These are phyloP conservation scores for Calliscelio sp. DNA, from an alignment of 2,888 invertebrate species.

Conservation along the genomic window DNA sequence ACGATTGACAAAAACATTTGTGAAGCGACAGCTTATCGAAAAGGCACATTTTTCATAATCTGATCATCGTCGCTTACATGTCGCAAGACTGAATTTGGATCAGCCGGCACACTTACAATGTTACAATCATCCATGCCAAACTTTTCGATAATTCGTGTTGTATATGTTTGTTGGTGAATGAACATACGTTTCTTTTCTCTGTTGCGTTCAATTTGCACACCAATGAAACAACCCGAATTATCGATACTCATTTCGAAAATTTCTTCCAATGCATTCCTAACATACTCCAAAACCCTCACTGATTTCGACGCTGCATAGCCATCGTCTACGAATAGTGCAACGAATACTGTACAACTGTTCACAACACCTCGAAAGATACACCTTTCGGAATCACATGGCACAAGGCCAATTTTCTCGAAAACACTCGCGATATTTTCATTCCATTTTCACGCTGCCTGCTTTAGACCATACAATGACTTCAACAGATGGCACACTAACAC, in stretches of 20 bases:
- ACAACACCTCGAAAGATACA: slow-evolving; percentile 69
- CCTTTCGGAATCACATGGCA: slow-evolving; percentile 71
- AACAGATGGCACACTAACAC: no score
- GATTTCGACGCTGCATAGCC: slow-evolving; percentile 30
- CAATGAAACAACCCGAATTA: slow-evolving; percentile 14
- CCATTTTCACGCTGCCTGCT: slow-evolving; percentile 79
- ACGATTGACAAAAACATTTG: neutral
- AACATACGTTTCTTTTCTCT: slow-evolving; percentile 39
- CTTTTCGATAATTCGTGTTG: neutral
- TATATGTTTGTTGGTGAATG: slow-evolving; percentile 54
- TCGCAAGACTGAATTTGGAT: neutral
- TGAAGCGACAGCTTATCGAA: neutral
- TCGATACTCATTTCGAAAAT: neutral
- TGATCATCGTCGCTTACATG: neutral
- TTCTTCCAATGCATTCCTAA: neutral
- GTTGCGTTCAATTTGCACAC: slow-evolving; percentile 62
- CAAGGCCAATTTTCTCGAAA: slow-evolving; percentile 67
- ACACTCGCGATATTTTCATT: slow-evolving; percentile 71
- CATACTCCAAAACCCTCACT: neutral
- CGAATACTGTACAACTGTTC: slow-evolving; percentile 36
- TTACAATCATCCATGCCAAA: neutral
- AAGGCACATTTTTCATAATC: neutral
- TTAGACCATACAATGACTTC: slow-evolving; percentile 77
- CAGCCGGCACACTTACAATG: neutral
- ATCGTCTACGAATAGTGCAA: slow-evolving; percentile 70